Evolutionary conservation across 2,888 invertebrate species (phyloP).

Genomic region (Drosophila mulleri): DNA sequence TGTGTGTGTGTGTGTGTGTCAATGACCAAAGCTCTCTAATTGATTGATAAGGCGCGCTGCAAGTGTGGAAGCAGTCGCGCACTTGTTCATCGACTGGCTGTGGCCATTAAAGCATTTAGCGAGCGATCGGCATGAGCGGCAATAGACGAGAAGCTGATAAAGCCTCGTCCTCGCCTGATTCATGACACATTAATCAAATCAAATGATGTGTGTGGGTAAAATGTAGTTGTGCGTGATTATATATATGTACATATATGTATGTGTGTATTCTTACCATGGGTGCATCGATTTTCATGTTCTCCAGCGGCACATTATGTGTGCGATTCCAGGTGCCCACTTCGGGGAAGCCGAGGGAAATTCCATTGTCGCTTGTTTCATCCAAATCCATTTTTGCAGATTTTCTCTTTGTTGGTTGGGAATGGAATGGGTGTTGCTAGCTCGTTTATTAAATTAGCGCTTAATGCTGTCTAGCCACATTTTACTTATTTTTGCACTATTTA

Average conservation of each 20-base stretch:
- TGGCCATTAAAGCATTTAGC: neutral
- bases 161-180: constrained; percentile 33
- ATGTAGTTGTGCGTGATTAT: neutral
- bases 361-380: constrained; percentile 77
- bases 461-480: constrained; percentile 38
- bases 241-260: neutral
- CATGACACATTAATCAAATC: constrained; percentile 11
- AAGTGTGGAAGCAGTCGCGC: constrained; percentile 31
- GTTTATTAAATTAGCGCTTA: constrained; percentile 44
- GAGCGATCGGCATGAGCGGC: constrained; percentile 3
- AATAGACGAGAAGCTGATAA: constrained; percentile 17
- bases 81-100: constrained; percentile 5
- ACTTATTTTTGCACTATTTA: constrained; percentile 40
- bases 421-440: constrained; percentile 25
- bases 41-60: constrained; percentile 55
- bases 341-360: constrained; percentile 78
- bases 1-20: constrained; percentile 57
- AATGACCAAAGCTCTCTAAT: constrained; percentile 64
- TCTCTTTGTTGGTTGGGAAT: neutral
- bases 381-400: constrained; percentile 57
- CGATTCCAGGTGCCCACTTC: constrained; percentile 87
- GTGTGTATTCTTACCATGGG: constrained; percentile 86
- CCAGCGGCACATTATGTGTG: constrained; percentile 87
- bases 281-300: constrained; percentile 91
- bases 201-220: neutral